Conservation (phyloP, 2,797 vertebrate genomes). For the Lerista edwardsae region DNA sequence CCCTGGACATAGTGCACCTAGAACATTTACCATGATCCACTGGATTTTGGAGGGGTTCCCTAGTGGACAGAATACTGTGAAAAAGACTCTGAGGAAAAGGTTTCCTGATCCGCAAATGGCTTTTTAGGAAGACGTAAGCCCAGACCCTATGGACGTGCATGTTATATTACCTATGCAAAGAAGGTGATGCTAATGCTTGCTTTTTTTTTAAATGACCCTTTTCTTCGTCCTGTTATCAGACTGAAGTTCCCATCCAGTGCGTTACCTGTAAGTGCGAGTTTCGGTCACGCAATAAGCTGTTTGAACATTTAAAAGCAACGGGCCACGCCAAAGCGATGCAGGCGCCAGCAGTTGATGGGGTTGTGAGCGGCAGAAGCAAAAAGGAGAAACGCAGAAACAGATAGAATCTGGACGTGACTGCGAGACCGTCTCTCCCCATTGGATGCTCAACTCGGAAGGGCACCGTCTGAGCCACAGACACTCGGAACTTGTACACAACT, state of each 20-base stretch:
- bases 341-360: slow-evolving; percentile 51
- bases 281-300: slow-evolving; percentile 93
- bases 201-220: not conserved
- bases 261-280: slow-evolving; percentile 87
- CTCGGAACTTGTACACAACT: slow-evolving; percentile 35
- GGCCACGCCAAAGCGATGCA: slow-evolving; percentile 85
- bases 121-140: not conserved
- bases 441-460: fast-evolving
- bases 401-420: slow-evolving; percentile 70
- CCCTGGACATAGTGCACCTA: no score
- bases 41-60: no score
- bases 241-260: slow-evolving; percentile 82
- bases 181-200: not conserved
- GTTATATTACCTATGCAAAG: not conserved
- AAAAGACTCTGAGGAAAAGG: not conserved
- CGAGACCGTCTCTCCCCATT: not conserved
- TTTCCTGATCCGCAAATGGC: no score
- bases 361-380: slow-evolving; percentile 71
- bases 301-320: slow-evolving; percentile 91
- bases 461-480: slow-evolving; percentile 53
- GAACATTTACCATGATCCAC: not conserved
- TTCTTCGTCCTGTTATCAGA: slow-evolving; percentile 66
- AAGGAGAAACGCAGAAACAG: slow-evolving; percentile 91
- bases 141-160: not conserved
- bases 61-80: not conserved